Evolutionary conservation across 2,888 invertebrate genomes (phyloP).

Genomic region (Podabrus alpinus): DNA sequence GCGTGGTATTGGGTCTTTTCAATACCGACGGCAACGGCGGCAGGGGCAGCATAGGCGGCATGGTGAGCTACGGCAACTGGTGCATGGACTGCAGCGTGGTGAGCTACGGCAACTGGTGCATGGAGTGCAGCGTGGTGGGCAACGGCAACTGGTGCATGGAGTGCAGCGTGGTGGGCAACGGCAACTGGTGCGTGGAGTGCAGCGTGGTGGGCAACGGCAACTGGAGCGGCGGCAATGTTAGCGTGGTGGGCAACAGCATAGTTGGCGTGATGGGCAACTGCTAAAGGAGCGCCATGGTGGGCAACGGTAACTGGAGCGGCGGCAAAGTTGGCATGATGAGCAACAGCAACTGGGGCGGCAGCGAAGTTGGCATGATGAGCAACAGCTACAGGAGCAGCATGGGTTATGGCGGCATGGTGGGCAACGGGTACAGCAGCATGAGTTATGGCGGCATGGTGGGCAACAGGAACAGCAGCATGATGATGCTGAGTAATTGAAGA

Average conservation of each 20-base stretch:
- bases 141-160: background rate
- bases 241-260: background rate
- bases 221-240: background rate
- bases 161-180: slow-evolving; percentile 46
- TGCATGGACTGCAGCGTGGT: slow-evolving; percentile 38
- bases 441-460: background rate
- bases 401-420: background rate
- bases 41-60: slow-evolving; percentile 40
- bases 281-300: background rate
- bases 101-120: slow-evolving; percentile 26
- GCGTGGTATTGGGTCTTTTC: slow-evolving; percentile 53
- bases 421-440: background rate
- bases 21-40: slow-evolving; percentile 36
- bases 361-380: background rate
- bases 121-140: slow-evolving; percentile 6
- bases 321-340: background rate
- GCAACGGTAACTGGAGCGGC: background rate
- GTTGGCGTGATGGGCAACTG: background rate
- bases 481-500: background rate
- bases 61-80: slow-evolving; percentile 24
- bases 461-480: background rate
- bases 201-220: slow-evolving; percentile 4
- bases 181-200: slow-evolving; percentile 32
- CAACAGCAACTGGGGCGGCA: background rate
- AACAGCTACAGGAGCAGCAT: background rate